These are phyloP conservation scores for Tetramorium parvispinum DNA, from an alignment of 1,140 invertebrate species.

Conservation along the genomic window DNA sequence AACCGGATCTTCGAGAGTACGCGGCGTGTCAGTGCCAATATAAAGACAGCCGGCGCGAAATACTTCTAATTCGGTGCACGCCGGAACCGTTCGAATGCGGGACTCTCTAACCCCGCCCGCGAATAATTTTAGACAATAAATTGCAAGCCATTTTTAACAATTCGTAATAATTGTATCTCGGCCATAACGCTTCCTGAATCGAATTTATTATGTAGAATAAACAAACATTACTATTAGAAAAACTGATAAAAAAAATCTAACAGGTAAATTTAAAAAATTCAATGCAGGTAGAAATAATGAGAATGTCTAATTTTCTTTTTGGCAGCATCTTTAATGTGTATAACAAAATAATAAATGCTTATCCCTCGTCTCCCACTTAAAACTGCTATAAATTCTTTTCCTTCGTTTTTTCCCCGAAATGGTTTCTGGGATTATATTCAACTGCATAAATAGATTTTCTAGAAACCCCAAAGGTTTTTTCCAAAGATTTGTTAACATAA, in stretches of 20 bases:
- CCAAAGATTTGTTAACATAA: too few relatives aligned
- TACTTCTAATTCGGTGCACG: constrained; percentile 53
- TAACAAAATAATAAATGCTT: too few relatives aligned
- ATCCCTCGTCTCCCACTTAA: too few relatives aligned
- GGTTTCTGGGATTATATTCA: too few relatives aligned
- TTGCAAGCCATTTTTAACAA: not conserved
- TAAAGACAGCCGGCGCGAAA: constrained; percentile 63
- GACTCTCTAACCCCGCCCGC: not conserved
- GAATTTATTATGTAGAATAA: not conserved
- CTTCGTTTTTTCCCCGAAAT: too few relatives aligned
- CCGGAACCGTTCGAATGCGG: not conserved
- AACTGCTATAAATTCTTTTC: too few relatives aligned
- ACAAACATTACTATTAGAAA: too few relatives aligned
- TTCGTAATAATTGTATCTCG: not conserved
- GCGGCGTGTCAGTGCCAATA: constrained; percentile 41
- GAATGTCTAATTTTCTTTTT: too few relatives aligned
- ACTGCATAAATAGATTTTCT: too few relatives aligned
- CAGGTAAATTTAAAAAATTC: not conserved
- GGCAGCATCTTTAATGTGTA: too few relatives aligned
- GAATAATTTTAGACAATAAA: constrained; percentile 33
- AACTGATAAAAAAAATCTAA: too few relatives aligned
- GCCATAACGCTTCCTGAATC: not conserved
- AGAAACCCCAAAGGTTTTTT: too few relatives aligned
- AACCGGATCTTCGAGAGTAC: constrained; percentile 67
- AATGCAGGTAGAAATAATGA: not conserved